phyloP scores from a whole-genome alignment of 2,888 invertebrate genomes.

The Sarcophaga carnaria region DNA sequence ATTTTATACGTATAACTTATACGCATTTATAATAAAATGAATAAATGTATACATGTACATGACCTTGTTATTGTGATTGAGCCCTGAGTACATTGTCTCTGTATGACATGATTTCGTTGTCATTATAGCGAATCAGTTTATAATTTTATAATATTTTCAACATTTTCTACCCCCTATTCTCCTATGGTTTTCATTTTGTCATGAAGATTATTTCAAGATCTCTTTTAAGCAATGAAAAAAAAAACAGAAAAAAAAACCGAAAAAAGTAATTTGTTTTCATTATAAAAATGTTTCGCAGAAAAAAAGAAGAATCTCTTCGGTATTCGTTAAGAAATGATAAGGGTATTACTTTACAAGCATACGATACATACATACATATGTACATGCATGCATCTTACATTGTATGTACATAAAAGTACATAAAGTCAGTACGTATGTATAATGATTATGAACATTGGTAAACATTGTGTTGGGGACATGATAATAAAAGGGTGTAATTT shows the following conservation, averaged over 20 bases:
- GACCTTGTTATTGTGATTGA: constrained; percentile 30
- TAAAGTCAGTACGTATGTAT: too few species aligned
- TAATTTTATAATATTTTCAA: not conserved
- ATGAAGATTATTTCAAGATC: constrained; percentile 3
- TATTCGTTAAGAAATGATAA: too few species aligned
- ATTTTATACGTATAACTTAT: not conserved
- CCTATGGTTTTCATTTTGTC: not conserved
- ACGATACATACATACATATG: too few species aligned
- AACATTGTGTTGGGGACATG: too few species aligned
- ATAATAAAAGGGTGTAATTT: too few species aligned
- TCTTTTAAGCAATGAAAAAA: not conserved
- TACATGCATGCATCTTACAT: too few species aligned
- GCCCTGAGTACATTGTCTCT: constrained; percentile 2
- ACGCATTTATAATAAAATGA: not conserved
- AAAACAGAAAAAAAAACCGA: too few species aligned
- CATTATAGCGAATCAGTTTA: constrained; percentile 4
- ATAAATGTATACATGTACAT: not conserved
- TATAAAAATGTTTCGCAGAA: not conserved
- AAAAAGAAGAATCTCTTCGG: too few species aligned
- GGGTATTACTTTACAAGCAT: too few species aligned
- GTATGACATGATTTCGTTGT: constrained; percentile 15
- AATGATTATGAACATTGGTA: too few species aligned
- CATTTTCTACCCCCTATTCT: not conserved
- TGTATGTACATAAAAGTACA: too few species aligned
- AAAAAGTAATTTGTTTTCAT: constrained; percentile 7